Percentiles rank a stretch among this genome's conserved stretches.
phyloP scores from a whole-genome alignment of 1,140 invertebrate genomes.

The Spodoptera frugiperda region DNA sequence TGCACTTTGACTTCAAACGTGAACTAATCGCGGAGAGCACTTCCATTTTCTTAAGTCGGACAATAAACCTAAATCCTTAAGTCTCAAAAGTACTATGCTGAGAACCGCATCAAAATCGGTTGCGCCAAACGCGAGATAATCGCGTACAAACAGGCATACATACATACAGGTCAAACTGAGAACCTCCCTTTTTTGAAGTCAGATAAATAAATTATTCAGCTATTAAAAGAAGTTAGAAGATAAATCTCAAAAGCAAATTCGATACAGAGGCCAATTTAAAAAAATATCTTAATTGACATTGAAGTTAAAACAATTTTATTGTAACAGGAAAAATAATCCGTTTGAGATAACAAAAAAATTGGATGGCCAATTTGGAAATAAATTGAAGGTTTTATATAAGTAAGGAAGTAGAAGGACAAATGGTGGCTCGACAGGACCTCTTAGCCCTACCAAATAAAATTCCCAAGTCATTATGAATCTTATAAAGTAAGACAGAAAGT shows the following conservation, averaged over 20 bases:
- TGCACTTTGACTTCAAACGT: no score
- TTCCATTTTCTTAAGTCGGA: no score
- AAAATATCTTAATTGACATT: constrained; percentile 18
- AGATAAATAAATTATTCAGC: not conserved
- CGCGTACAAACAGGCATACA: no score
- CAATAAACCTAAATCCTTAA: no score
- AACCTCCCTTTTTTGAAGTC: no score
- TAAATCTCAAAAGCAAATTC: not conserved
- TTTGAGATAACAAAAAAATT: constrained; percentile 28
- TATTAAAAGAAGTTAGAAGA: not conserved
- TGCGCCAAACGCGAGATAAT: no score
- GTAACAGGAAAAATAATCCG: constrained; percentile 19
- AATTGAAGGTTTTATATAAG: constrained; percentile 22
- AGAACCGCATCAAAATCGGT: no score
- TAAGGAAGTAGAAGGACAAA: constrained; percentile 42
- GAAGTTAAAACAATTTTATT: constrained; percentile 10
- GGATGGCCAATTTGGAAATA: constrained; percentile 23
- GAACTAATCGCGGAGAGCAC: no score
- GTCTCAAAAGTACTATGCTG: no score
- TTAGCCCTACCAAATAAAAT: constrained; percentile 39
- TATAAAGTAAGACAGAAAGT: constrained; percentile 49
- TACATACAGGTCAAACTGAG: no score
- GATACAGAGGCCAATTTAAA: not conserved
- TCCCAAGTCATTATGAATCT: constrained; percentile 56
- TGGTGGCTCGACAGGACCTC: not conserved